These are phyloP conservation scores for Osmerus mordax DNA, from an alignment of 2,113 vertebrate genomes.

Conservation along the genomic window DNA sequence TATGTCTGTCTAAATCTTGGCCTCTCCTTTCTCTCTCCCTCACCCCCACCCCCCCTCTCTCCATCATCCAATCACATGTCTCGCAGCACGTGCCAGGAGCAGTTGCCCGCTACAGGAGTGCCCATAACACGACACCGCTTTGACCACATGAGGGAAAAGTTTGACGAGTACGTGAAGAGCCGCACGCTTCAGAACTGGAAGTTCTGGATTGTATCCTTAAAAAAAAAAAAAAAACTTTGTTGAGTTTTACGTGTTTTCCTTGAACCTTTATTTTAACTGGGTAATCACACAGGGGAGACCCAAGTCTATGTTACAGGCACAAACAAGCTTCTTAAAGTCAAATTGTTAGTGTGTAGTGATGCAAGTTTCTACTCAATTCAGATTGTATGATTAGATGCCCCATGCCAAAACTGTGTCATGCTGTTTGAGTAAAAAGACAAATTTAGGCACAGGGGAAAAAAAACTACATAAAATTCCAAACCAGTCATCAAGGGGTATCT, in stretches of 20 bases:
- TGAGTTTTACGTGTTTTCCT: too few species aligned
- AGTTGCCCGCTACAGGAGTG: slow-evolving; percentile 91
- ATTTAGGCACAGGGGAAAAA: too few species aligned
- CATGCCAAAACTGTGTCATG: background rate
- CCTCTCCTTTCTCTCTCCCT: background rate
- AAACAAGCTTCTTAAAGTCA: background rate
- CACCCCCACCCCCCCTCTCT: background rate
- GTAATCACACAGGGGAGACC: too few species aligned
- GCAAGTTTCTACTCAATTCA: background rate
- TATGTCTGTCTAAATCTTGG: background rate
- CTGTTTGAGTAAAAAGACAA: too few species aligned
- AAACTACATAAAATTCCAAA: too few species aligned
- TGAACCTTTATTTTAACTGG: too few species aligned
- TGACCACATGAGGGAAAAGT: slow-evolving; percentile 83
- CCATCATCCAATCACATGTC: slow-evolving; percentile 2
- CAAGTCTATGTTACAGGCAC: background rate
- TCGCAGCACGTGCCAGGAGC: slow-evolving; percentile 85
- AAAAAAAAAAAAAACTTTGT: too few species aligned
- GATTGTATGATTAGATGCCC: background rate
- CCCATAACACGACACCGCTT: slow-evolving; percentile 73
- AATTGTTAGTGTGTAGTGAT: background rate
- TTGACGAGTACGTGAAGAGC: slow-evolving; percentile 88
- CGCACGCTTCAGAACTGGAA: slow-evolving; percentile 94
- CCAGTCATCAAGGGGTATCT: too few species aligned
- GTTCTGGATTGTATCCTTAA: slow-evolving; percentile 98